A percentile compares a stretch with the other conserved stretches of the same genome.
Conservation (phyloP, 2,797 vertebrate genomes). For the Epinephelus coioides region DNA sequence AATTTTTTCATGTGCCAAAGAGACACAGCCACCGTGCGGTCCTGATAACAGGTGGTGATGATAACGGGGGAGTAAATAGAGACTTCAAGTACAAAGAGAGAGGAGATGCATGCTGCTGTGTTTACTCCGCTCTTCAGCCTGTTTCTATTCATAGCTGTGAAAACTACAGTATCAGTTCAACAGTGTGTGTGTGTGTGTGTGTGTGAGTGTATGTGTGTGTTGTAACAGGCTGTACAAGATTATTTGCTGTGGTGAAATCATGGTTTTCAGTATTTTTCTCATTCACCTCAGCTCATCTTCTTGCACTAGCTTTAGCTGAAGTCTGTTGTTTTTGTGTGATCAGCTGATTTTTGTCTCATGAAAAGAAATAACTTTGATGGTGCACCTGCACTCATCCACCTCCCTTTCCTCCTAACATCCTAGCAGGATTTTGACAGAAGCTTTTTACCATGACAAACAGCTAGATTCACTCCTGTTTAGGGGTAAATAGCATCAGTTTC, state of each 20-base stretch:
- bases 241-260: not conserved
- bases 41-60: slow-evolving; percentile 15
- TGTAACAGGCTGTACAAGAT: not conserved
- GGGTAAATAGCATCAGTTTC: slow-evolving; percentile 43
- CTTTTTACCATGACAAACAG: slow-evolving; percentile 44
- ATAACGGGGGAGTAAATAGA: slow-evolving; percentile 2
- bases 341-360: slow-evolving; percentile 27
- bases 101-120: not conserved
- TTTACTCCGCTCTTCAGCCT: not conserved
- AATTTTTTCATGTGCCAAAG: not conserved
- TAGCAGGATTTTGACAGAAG: slow-evolving; percentile 29
- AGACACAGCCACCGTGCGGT: not conserved
- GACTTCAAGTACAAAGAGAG: slow-evolving; percentile 4
- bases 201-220: too few species aligned
- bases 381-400: slow-evolving; percentile 20
- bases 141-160: not conserved
- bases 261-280: not conserved
- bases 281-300: not conserved
- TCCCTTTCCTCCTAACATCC: slow-evolving; percentile 10
- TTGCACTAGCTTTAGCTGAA: not conserved
- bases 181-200: too few species aligned
- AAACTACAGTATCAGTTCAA: not conserved
- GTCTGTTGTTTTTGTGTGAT: slow-evolving; percentile 33
- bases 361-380: not conserved
- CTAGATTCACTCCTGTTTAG: slow-evolving; percentile 33